Evolutionary conservation across 35 echinoderm and acorn worm genomes (phyloP).

Genomic region (Diadema setosum): DNA sequence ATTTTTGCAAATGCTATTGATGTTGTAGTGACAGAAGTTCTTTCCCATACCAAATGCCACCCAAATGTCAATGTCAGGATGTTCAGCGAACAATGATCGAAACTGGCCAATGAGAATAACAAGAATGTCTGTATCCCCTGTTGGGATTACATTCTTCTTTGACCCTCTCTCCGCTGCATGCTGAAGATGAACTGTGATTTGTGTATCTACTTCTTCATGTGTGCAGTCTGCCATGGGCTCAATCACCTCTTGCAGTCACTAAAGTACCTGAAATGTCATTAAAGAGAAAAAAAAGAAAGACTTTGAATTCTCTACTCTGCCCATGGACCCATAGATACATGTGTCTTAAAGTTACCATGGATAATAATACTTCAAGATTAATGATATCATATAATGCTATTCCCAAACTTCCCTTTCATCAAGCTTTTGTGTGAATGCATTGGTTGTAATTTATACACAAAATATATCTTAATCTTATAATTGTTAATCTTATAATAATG

Average conservation of each 20-base stretch:
- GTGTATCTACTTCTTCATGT: constrained; percentile 74
- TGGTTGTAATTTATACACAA: not conserved
- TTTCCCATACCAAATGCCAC: constrained; percentile 57
- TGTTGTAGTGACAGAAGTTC: constrained; percentile 4
- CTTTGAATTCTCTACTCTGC: not conserved
- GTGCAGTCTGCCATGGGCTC: not conserved
- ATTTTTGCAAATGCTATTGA: not conserved
- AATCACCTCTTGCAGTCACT: not conserved
- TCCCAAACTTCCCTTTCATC: not conserved
- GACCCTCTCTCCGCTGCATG: constrained; percentile 31
- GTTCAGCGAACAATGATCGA: not conserved
- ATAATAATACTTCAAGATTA: not conserved
- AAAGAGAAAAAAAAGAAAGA: not conserved
- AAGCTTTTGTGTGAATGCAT: not conserved
- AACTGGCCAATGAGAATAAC: constrained; percentile 69
- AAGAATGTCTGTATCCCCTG: constrained; percentile 70
- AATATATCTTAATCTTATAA: not conserved
- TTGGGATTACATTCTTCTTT: constrained; percentile 12
- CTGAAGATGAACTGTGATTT: constrained; percentile 45
- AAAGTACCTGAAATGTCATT: not conserved
- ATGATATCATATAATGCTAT: not conserved
- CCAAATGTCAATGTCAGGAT: constrained; percentile 30
- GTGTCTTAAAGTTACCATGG: not conserved
- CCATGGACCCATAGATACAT: not conserved
- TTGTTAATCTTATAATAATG: not conserved